These are phyloP conservation scores for Apocrypta bakeri DNA, from an alignment of 1,140 invertebrate species.

Conservation along the genomic window DNA sequence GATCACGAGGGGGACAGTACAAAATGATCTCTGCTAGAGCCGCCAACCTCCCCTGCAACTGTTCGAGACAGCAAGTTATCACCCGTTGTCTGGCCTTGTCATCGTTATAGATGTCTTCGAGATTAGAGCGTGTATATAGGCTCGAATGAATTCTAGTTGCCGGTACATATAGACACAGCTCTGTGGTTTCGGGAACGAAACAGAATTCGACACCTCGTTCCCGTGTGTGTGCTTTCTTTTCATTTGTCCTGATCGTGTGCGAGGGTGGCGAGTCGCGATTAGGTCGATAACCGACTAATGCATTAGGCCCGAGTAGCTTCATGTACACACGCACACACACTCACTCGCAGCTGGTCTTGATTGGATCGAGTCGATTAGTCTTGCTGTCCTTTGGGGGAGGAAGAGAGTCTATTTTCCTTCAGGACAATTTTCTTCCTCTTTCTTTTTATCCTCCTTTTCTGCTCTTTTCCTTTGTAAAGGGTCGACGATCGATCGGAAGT, in stretches of 20 bases:
- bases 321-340: neutral
- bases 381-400: conserved; percentile 35
- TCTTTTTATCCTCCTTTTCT: conserved; percentile 7
- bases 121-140: conserved; percentile 60
- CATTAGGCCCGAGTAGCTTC: conserved; percentile 6
- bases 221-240: conserved; percentile 12
- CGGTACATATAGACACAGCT: neutral
- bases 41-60: conserved; percentile 22
- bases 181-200: neutral
- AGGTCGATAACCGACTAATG: conserved; percentile 38
- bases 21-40: neutral
- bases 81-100: conserved; percentile 61
- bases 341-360: conserved; percentile 24
- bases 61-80: conserved; percentile 58
- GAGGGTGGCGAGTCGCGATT: conserved; percentile 45
- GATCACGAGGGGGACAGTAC: conserved; percentile 20
- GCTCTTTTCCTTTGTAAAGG: conserved; percentile 1
- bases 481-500: neutral
- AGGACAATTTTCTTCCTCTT: conserved; percentile 54
- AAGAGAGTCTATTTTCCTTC: conserved; percentile 15
- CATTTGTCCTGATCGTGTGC: neutral
- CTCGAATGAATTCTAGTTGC: conserved; percentile 55
- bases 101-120: conserved; percentile 66
- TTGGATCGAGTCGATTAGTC: conserved; percentile 50
- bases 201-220: conserved; percentile 9